Percentiles rank a stretch among this genome's conserved stretches.
These are phyloP conservation scores for Nannoperca australis DNA, from an alignment of 2,797 vertebrate species.

Conservation along the genomic window DNA sequence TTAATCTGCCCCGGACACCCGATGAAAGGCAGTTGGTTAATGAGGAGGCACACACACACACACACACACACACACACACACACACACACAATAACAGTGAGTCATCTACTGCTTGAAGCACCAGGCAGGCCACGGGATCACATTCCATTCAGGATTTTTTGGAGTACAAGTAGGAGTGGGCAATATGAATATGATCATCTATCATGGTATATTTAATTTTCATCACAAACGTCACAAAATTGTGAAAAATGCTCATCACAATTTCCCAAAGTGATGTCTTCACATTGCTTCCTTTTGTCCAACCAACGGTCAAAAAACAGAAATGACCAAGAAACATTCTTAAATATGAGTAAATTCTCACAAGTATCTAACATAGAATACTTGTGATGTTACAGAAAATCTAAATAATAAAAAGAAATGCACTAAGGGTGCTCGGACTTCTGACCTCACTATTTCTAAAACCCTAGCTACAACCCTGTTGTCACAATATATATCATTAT, in stretches of 20 bases:
- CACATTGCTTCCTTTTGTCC: too few species aligned
- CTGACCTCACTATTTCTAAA: background rate
- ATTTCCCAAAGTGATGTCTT: too few species aligned
- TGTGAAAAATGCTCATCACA: too few species aligned
- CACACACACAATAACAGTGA: constrained; percentile 3
- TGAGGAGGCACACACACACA: constrained; percentile 9
- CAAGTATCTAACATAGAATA: background rate
- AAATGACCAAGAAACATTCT: too few species aligned
- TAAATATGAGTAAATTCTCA: too few species aligned
- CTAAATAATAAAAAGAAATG: background rate
- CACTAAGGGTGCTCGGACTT: background rate
- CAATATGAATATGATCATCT: background rate
- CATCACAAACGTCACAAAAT: too few species aligned
- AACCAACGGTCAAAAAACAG: too few species aligned
- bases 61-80: background rate
- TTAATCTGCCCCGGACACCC: constrained; percentile 48
- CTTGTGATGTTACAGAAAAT: background rate
- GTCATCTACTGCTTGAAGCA: constrained; percentile 19
- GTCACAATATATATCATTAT: background rate
- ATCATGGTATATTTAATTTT: background rate
- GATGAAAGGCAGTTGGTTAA: constrained; percentile 65
- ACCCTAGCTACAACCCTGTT: background rate
- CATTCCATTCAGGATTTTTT: constrained; percentile 11
- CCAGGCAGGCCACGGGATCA: background rate
- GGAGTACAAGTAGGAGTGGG: background rate